Percentiles rank a stretch among this genome's conserved stretches.
These are phyloP conservation scores for Galemys pyrenaicus DNA, from an alignment of 2,113 vertebrate species.

Conservation along the genomic window DNA sequence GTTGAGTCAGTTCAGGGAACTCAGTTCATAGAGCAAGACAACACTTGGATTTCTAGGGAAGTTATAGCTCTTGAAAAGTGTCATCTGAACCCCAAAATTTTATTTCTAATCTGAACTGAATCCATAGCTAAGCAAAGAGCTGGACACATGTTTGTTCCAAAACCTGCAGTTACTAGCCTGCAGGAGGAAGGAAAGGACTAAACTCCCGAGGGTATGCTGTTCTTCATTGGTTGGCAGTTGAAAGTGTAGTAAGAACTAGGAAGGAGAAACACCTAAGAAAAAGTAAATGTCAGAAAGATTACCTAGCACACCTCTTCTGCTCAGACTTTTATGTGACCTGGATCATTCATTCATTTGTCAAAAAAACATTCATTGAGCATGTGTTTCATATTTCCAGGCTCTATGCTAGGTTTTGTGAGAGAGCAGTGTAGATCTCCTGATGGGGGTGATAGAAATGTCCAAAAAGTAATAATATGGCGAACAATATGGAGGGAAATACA, in stretches of 20 bases:
- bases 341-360: background rate
- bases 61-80: conserved; percentile 30
- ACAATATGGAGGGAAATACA: background rate
- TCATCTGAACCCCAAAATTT: background rate
- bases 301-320: background rate
- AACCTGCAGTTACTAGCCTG: background rate
- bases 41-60: conserved; percentile 14
- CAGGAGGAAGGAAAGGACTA: background rate
- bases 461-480: background rate
- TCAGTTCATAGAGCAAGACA: background rate
- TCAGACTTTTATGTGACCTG: background rate
- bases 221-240: background rate
- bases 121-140: background rate
- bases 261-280: background rate
- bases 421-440: background rate
- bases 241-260: background rate
- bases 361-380: background rate
- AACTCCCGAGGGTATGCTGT: background rate
- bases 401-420: background rate
- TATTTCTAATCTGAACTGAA: conserved; percentile 18
- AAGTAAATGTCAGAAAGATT: background rate
- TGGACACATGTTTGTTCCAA: conserved; percentile 30
- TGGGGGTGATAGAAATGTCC: background rate
- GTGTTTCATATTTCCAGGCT: background rate
- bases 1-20: background rate